Conservation (phyloP, 2,113 vertebrate species). For the Percina caprodes region DNA sequence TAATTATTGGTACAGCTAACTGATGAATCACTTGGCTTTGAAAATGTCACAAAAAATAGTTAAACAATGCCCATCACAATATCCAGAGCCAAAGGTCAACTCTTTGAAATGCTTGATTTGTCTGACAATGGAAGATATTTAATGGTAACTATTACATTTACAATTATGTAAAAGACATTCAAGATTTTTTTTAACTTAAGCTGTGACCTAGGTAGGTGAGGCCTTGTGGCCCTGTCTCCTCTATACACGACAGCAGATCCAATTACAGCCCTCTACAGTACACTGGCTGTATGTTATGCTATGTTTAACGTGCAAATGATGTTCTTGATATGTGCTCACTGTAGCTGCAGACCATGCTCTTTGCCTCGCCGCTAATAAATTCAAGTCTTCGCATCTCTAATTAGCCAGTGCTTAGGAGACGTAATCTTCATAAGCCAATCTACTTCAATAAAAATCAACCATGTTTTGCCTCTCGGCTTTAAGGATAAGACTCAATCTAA, state of each 20-base stretch:
- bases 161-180: too few species aligned
- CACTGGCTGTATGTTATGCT: conserved; percentile 3
- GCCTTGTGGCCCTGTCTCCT: conserved; percentile 9
- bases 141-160: too few species aligned
- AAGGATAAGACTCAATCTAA: conserved; percentile 50
- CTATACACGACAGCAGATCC: conserved; percentile 42
- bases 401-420: conserved; percentile 62
- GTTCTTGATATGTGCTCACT: conserved; percentile 48
- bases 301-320: conserved; percentile 45
- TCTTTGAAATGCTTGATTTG: too few species aligned
- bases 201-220: background rate
- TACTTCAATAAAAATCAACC: conserved; percentile 49
- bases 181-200: background rate
- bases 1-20: background rate
- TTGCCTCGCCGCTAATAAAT: conserved; percentile 55
- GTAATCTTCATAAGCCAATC: conserved; percentile 54
- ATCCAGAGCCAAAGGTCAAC: too few species aligned
- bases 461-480: conserved; percentile 32
- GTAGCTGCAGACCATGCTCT: conserved; percentile 34
- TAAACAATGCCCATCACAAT: too few species aligned
- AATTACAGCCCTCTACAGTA: conserved; percentile 40
- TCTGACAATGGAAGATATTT: too few species aligned
- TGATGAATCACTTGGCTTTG: background rate
- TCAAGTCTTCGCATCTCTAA: conserved; percentile 57
- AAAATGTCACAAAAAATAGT: background rate